Conservation (phyloP, 2,888 invertebrate species). For the Himalopsyche tibetana region DNA sequence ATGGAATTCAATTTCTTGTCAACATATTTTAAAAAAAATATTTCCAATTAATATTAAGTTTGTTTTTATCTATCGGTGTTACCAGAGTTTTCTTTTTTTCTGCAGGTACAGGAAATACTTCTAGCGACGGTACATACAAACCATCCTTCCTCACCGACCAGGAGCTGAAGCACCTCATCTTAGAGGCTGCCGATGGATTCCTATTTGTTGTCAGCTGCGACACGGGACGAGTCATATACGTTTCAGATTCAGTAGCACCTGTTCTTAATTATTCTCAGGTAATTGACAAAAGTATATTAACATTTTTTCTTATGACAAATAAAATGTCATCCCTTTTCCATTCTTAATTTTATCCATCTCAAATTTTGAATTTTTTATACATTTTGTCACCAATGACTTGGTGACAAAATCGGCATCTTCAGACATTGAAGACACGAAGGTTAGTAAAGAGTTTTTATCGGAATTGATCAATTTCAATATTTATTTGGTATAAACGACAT, state of each 20-base stretch:
- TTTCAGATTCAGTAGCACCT: slow-evolving; percentile 98
- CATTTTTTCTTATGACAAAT: no score
- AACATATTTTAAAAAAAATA: no score
- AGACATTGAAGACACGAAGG: no score
- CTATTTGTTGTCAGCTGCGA: slow-evolving; percentile 96
- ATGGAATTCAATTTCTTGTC: no score
- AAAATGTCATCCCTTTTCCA: no score
- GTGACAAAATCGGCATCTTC: no score
- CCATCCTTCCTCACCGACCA: slow-evolving; percentile 99
- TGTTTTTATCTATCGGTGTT: slow-evolving; percentile 14
- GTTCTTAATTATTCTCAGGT: slow-evolving; percentile 97
- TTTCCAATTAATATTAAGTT: neutral
- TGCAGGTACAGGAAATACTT: slow-evolving; percentile 96
- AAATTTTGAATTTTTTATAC: neutral
- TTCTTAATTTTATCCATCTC: no score
- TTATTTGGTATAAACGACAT: no score
- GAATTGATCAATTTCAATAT: no score
- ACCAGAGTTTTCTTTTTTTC: slow-evolving; percentile 65
- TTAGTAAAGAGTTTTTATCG: no score
- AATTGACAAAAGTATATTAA: slow-evolving; percentile 55
- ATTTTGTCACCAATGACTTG: no score
- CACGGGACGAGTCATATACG: slow-evolving; percentile 97
- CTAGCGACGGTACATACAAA: slow-evolving; percentile 96
- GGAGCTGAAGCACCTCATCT: slow-evolving; percentile 97
- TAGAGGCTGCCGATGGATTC: slow-evolving; percentile 99